These are phyloP conservation scores for Pristionchus mayeri DNA, from an alignment of 2,888 invertebrate genomes.

Conservation along the genomic window DNA sequence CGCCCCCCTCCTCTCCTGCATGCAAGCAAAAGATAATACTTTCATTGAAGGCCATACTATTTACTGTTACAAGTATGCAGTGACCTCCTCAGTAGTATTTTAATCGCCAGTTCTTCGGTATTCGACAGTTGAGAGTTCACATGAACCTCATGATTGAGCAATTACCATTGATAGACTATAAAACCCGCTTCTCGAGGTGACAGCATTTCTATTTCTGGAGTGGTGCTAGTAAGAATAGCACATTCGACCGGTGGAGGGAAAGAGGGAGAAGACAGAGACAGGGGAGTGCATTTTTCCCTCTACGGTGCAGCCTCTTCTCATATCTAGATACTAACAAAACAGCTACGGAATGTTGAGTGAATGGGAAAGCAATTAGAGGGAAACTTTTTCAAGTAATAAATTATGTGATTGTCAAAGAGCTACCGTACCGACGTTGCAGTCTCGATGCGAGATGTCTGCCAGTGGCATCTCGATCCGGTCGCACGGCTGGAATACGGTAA, in stretches of 20 bases:
- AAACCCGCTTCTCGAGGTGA: no score
- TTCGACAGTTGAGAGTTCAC: no score
- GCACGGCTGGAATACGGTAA: constrained; percentile 64
- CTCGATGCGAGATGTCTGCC: constrained; percentile 61
- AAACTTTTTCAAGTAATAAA: no score
- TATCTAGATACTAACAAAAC: background rate
- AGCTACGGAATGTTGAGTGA: background rate
- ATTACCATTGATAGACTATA: no score
- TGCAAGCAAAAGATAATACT: no score
- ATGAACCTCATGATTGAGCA: no score
- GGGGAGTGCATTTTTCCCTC: background rate
- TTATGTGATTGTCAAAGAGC: background rate
- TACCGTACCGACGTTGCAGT: constrained; percentile 21
- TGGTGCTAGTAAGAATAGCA: background rate
- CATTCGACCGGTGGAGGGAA: background rate
- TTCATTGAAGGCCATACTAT: no score
- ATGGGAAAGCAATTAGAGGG: no score
- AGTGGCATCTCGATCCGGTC: constrained; percentile 75
- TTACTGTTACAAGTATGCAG: no score
- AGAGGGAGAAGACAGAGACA: background rate
- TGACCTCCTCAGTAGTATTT: no score
- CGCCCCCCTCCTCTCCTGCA: no score
- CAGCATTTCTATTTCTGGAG: background rate
- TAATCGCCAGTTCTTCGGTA: no score
- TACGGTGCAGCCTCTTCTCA: background rate